Evolutionary conservation across 1,140 invertebrate species (phyloP), one percentile per base, ranked within the genome.

Genomic region (Vollenhovia emeryi): DNA sequence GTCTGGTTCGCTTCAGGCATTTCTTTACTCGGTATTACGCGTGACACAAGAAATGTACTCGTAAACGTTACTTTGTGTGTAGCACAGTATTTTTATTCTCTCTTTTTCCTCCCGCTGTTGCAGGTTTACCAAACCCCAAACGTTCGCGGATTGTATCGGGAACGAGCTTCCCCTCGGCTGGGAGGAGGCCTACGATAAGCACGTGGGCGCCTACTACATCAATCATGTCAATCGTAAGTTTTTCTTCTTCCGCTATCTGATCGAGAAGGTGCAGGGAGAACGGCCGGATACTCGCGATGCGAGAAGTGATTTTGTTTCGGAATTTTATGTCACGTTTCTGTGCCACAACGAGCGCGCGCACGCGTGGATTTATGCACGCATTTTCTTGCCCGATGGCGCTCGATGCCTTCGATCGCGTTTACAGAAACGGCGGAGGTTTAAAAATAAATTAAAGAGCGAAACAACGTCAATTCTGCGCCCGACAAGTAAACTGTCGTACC

Each of bases 81-180:
- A 13, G 24, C 33, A 21, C 7, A 36, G 7, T 27, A 5, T 50
- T 48, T 52, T 64, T 18, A 60, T 48, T 83, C 43, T n/a, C 43
- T n/a, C n/a, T 48, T 76, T 64, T 40, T 36, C 43, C 64, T 4
- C 52, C 68, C 48, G 9, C 78, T 18, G 90, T 97, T 97, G 57
- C 96, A 99, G 98, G 95, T 98, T 97, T 93, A 99, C 98, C 85
- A 99, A 99, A 95, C 99, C 99, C 75, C 98, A 98, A 94, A 98
- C 98, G 59, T 99, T 99, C 95, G 98, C 99, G 86, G 99, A 99
- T 94, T 99, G 99, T 95, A 98, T 99, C 93, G 99, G 98, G 91
- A 98, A 99, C 96, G 98, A 99, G 95, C 95, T 99, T 92, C 99
- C 99, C 52, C 96, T 99, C 90, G 99, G 99, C 85, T 99, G 99